Evolutionary conservation across 2,113 vertebrate genomes (phyloP).

Genomic region (Donacobius atricapilla): DNA sequence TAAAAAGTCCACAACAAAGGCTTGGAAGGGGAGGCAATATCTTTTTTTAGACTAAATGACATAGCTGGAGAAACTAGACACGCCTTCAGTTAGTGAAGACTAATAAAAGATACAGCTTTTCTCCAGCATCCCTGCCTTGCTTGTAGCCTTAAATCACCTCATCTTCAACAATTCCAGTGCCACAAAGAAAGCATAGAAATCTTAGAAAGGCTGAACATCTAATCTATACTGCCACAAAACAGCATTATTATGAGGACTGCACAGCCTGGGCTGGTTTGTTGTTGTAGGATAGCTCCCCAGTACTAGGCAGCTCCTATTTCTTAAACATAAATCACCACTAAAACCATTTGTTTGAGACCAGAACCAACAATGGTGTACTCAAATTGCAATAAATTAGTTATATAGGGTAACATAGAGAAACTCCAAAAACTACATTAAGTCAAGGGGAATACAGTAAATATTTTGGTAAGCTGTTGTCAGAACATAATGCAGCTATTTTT

Average conservation of each 20-base stretch:
- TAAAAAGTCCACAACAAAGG: neutral
- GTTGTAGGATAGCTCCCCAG: neutral
- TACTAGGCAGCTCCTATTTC: constrained; percentile 24
- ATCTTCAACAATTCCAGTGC: neutral
- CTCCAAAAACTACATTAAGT: neutral
- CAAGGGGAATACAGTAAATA: neutral
- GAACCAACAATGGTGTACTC: neutral
- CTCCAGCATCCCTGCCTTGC: neutral
- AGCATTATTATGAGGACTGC: neutral
- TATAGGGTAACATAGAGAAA: neutral
- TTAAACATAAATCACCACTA: neutral
- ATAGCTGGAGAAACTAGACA: neutral
- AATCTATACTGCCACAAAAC: neutral
- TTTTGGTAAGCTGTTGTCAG: constrained; percentile 4
- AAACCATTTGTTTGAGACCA: constrained; percentile 11
- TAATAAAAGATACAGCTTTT: neutral
- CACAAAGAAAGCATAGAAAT: neutral
- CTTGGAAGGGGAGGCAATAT: neutral
- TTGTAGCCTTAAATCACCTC: neutral
- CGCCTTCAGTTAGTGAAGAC: neutral
- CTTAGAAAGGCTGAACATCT: neutral
- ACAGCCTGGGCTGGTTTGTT: neutral
- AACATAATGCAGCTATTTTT: neutral
- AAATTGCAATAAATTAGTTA: neutral
- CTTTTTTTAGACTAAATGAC: neutral